Percentiles rank a stretch among this genome's conserved stretches.
phyloP scores from a whole-genome alignment of 2,113 vertebrate genomes.

The Nibea albiflora region DNA sequence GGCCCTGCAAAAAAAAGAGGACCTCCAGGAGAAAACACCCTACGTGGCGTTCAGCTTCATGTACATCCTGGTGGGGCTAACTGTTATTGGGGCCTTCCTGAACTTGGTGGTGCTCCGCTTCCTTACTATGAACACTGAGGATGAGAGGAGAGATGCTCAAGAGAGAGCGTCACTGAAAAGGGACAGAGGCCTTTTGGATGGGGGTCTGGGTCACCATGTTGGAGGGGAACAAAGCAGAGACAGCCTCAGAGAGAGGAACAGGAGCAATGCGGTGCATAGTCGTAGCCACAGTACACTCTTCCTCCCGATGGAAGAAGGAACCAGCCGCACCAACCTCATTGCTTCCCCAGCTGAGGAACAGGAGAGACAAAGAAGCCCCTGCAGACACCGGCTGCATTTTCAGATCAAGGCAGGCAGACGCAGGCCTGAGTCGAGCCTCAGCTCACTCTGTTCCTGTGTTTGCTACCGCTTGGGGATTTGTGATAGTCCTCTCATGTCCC shows the following conservation, averaged over 20 bases:
- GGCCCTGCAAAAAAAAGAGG: conserved; percentile 95
- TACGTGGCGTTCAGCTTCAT: conserved; percentile 98
- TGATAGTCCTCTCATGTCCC: conserved; percentile 81
- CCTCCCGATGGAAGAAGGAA: conserved; percentile 87
- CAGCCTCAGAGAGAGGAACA: conserved; percentile 50
- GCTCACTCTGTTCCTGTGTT: conserved; percentile 88
- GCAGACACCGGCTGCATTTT: conserved; percentile 63
- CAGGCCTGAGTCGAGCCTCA: conserved; percentile 71
- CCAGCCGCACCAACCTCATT: conserved; percentile 92
- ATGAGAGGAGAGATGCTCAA: conserved; percentile 87
- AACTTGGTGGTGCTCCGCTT: conserved; percentile 96
- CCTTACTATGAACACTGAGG: conserved; percentile 93
- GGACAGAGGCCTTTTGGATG: conserved; percentile 79
- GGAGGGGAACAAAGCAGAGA: conserved; percentile 54
- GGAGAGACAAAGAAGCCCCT: conserved; percentile 62
- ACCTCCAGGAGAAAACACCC: conserved; percentile 94
- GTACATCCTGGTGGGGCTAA: conserved; percentile 96
- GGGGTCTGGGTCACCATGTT: conserved; percentile 64
- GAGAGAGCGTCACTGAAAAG: conserved; percentile 87
- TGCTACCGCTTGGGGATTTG: conserved; percentile 87
- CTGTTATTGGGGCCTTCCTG: conserved; percentile 96
- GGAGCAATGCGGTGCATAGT: conserved; percentile 67
- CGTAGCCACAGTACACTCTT: conserved; percentile 86
- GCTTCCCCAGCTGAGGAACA: conserved; percentile 82
- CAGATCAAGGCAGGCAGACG: conserved; percentile 52